A percentile compares a stretch with the other conserved stretches of the same genome.
phyloP scores from a whole-genome alignment of 2,888 invertebrate species.

The Theretra japonica region DNA sequence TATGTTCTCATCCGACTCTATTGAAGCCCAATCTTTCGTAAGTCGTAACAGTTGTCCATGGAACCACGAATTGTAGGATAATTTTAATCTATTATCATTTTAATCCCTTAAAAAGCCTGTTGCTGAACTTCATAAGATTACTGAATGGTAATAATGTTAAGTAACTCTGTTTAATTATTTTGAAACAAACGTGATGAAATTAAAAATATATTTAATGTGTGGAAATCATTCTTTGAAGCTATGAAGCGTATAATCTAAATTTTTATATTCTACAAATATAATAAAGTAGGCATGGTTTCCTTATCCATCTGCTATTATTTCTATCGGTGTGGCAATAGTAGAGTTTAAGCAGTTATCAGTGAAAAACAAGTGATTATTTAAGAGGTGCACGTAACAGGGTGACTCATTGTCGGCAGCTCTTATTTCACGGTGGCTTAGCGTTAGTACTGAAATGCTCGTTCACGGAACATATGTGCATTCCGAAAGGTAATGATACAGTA shows the following conservation, averaged over 20 bases:
- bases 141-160: neutral
- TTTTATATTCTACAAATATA: too few species aligned
- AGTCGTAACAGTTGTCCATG: too few species aligned
- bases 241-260: too few species aligned
- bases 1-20: too few species aligned
- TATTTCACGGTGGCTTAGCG: conserved; percentile 77
- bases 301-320: neutral
- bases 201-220: neutral
- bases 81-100: too few species aligned
- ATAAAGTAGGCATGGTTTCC: conserved; percentile 1
- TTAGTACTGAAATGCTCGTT: conserved; percentile 41
- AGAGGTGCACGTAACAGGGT: conserved; percentile 66
- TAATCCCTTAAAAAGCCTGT: too few species aligned
- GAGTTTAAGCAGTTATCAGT: conserved; percentile 1
- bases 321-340: conserved; percentile 1
- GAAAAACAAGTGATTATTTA: conserved; percentile 56
- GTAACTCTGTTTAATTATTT: too few species aligned
- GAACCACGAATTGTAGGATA: too few species aligned
- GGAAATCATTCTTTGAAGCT: neutral
- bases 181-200: too few species aligned
- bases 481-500: neutral
- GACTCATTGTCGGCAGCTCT: conserved; percentile 67
- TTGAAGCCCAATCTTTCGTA: too few species aligned
- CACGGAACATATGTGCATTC: conserved; percentile 18
- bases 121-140: too few species aligned